Conservation (phyloP, 2,797 vertebrate species). For the Microctenopoma lineatum region DNA sequence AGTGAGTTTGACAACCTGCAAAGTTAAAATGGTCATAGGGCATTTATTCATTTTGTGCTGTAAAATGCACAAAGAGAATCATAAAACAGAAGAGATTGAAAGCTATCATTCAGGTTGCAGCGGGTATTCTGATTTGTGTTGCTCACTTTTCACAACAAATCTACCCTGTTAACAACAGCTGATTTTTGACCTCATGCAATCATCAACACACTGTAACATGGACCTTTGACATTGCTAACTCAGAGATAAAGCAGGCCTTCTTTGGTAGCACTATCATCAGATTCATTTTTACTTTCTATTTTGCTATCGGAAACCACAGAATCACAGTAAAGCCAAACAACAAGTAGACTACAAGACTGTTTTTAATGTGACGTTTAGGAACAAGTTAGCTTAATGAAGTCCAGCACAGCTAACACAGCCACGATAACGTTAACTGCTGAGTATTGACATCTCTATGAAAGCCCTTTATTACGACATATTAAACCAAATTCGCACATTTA, state of each 20-base stretch:
- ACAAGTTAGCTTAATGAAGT: slow-evolving; percentile 30
- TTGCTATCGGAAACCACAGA: neutral
- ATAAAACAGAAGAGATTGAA: neutral
- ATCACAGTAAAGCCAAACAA: too few relatives aligned
- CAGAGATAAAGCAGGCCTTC: slow-evolving; percentile 65
- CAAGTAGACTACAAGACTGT: neutral
- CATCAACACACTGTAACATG: slow-evolving; percentile 46
- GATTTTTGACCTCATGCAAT: slow-evolving; percentile 52
- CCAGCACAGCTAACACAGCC: slow-evolving; percentile 40
- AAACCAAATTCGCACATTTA: neutral
- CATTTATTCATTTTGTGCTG: neutral
- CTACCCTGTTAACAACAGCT: slow-evolving; percentile 10
- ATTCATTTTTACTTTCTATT: slow-evolving; percentile 20
- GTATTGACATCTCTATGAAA: slow-evolving; percentile 7
- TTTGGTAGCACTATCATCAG: slow-evolving; percentile 35
- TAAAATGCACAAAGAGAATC: too few relatives aligned
- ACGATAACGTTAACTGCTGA: slow-evolving; percentile 31
- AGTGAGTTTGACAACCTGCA: slow-evolving; percentile 56
- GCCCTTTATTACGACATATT: neutral
- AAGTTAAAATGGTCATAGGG: neutral
- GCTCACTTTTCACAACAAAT: neutral
- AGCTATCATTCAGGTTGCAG: neutral
- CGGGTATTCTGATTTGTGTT: too few relatives aligned
- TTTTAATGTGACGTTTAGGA: neutral
- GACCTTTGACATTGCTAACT: slow-evolving; percentile 72